These are phyloP conservation scores for Lutraria lutraria DNA, from an alignment of 2,888 invertebrate genomes.

Conservation along the genomic window DNA sequence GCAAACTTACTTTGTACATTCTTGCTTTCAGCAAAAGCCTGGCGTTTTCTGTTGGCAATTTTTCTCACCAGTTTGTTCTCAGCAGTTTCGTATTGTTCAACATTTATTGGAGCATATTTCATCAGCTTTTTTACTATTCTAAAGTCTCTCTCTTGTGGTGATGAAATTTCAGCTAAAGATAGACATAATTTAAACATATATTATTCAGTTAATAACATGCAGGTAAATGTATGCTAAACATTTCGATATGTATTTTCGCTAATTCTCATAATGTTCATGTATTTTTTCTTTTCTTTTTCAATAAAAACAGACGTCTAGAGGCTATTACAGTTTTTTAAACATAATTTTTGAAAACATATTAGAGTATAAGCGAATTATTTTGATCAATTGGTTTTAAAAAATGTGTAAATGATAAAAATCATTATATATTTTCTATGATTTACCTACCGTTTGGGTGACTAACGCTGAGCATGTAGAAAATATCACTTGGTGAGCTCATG, in stretches of 20 bases:
- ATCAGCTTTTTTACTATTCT: not conserved
- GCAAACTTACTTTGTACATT: not conserved
- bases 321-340: too few species aligned
- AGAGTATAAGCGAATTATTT: too few species aligned
- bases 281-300: too few species aligned
- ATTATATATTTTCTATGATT: not conserved
- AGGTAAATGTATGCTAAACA: too few species aligned
- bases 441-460: not conserved
- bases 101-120: not conserved
- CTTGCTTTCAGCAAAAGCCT: not conserved
- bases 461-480: not conserved
- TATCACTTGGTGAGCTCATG: not conserved
- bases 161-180: not conserved
- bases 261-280: too few species aligned
- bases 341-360: too few species aligned
- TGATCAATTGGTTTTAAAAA: too few species aligned
- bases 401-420: too few species aligned
- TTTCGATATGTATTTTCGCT: too few species aligned
- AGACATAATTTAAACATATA: too few species aligned
- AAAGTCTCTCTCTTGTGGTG: not conserved
- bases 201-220: too few species aligned
- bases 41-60: not conserved
- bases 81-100: not conserved
- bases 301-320: too few species aligned
- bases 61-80: not conserved